Conservation (phyloP, 2,888 invertebrate species). For the Hydriomena furcata region DNA sequence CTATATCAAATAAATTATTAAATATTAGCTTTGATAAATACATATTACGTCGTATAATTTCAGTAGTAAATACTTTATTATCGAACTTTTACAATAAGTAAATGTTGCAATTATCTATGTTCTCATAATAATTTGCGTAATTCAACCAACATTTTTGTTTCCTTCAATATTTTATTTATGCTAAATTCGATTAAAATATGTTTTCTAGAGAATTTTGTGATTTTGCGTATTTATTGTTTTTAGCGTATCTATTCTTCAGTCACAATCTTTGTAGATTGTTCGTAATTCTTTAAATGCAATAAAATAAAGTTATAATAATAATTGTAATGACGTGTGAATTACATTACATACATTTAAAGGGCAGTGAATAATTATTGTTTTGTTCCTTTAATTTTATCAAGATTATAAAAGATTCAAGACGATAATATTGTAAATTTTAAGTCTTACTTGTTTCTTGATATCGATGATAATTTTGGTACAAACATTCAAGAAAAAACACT, state of each 20-base stretch:
- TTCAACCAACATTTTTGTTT: too few relatives aligned
- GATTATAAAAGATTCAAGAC: not conserved
- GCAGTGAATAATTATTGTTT: constrained; percentile 7
- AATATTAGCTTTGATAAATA: not conserved
- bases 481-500: not conserved
- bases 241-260: not conserved
- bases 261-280: constrained; percentile 15
- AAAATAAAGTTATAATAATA: too few relatives aligned
- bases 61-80: constrained; percentile 5
- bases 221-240: constrained; percentile 14
- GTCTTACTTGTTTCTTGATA: too few relatives aligned
- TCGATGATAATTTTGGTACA: not conserved
- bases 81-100: not conserved
- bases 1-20: not conserved
- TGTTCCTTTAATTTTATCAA: not conserved
- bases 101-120: too few relatives aligned
- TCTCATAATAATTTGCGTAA: too few relatives aligned
- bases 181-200: constrained; percentile 30
- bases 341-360: not conserved
- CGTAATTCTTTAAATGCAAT: not conserved
- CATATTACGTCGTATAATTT: not conserved
- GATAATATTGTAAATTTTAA: not conserved
- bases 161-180: not conserved
- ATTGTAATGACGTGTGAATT: too few relatives aligned
- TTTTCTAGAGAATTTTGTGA: constrained; percentile 17